A percentile compares a stretch with the other conserved stretches of the same genome.
Conservation (phyloP, 2,888 invertebrate genomes). For the Limnephilus marmoratus region DNA sequence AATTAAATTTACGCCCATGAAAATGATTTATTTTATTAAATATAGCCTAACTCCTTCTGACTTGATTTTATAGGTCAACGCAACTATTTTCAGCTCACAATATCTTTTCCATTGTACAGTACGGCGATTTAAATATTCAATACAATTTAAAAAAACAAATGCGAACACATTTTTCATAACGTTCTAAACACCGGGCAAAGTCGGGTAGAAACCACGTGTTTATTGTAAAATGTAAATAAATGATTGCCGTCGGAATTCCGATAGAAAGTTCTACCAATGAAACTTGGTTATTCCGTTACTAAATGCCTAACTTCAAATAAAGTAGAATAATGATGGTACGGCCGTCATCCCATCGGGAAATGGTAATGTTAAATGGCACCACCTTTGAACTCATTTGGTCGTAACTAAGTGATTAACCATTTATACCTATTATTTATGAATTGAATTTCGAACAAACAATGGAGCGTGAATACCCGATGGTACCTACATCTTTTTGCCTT, state of each 20-base stretch:
- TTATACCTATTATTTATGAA: background rate
- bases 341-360: background rate
- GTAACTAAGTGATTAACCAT: background rate
- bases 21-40: background rate
- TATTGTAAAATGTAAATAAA: background rate
- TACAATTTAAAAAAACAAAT: background rate
- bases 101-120: no score
- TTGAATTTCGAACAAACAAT: background rate
- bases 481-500: background rate
- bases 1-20: no score
- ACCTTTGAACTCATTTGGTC: constrained; percentile 25
- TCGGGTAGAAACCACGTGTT: background rate
- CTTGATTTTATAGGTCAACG: no score
- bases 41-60: background rate
- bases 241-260: background rate
- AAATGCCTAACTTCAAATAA: background rate
- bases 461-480: background rate
- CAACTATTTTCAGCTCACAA: no score
- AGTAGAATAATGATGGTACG: background rate
- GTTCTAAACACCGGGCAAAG: background rate
- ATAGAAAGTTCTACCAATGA: background rate
- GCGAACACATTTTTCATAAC: background rate
- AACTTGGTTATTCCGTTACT: background rate
- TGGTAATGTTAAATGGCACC: constrained; percentile 7
- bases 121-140: background rate